A percentile compares a stretch with the other conserved stretches of the same genome.
Evolutionary conservation across 2,113 vertebrate genomes (phyloP).

Genomic region (Dicerorhinus sumatrensis): DNA sequence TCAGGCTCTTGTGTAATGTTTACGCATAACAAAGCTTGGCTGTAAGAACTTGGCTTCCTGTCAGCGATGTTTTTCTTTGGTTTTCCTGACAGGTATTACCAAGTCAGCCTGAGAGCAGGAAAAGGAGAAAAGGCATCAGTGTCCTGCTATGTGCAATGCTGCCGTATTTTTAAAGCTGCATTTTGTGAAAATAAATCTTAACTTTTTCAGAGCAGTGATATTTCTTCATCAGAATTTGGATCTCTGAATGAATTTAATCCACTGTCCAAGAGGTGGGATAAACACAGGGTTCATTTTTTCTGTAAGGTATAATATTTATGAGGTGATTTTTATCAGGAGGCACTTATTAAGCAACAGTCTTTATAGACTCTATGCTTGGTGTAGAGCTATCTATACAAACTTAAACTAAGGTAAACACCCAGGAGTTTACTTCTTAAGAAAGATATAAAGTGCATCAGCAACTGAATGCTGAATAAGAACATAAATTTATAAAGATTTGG

Average conservation of each 20-base stretch:
- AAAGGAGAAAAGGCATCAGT: not conserved
- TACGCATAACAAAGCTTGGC: not conserved
- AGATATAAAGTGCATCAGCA: not conserved
- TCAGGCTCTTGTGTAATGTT: not conserved
- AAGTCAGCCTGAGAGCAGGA: not conserved
- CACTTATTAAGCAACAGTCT: not conserved
- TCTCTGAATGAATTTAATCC: not conserved
- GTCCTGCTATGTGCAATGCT: not conserved
- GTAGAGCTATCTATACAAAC: not conserved
- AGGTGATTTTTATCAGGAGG: not conserved
- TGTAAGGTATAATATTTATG: not conserved
- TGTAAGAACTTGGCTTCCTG: not conserved
- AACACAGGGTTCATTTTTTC: not conserved
- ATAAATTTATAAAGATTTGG: not conserved
- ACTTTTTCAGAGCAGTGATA: not conserved
- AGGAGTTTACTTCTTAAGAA: not conserved
- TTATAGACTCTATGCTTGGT: not conserved
- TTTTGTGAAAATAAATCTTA: constrained; percentile 18
- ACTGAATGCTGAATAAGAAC: not conserved
- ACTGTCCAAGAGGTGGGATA: not conserved
- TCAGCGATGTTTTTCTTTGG: not conserved
- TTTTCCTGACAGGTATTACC: not conserved
- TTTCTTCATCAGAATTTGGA: constrained; percentile 32
- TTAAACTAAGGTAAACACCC: not conserved
- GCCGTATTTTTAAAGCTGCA: not conserved